Conservation (phyloP, 2,113 vertebrate genomes). For the Globicephala melas region DNA sequence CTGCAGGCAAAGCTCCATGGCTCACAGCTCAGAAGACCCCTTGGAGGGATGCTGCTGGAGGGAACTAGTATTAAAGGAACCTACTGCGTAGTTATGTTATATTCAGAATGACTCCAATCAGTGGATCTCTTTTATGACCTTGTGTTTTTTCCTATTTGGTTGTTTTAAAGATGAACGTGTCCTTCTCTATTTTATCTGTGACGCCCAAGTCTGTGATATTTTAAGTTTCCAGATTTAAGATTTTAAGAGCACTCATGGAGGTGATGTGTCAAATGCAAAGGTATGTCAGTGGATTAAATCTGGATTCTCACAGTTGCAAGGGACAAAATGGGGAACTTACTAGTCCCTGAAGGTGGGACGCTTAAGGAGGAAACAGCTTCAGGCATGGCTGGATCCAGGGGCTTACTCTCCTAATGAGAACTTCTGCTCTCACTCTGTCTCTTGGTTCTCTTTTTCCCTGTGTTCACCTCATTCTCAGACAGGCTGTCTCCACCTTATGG, state of each 20-base stretch:
- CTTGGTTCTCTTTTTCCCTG: neutral
- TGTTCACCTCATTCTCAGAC: neutral
- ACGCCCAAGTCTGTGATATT: neutral
- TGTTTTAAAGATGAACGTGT: neutral
- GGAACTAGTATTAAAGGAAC: rapidly evolving
- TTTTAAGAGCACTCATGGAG: neutral
- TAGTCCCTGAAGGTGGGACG: neutral
- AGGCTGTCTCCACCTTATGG: neutral
- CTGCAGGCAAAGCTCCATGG: constrained; percentile 17
- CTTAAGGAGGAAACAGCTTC: neutral
- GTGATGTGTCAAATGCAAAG: neutral
- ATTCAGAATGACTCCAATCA: rapidly evolving
- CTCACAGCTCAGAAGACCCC: constrained; percentile 42
- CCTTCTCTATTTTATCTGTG: neutral
- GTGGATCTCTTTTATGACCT: neutral
- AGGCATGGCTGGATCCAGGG: constrained; percentile 7
- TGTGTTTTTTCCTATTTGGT: neutral
- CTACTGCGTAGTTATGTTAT: neutral
- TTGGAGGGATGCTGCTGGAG: neutral
- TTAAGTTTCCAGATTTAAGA: neutral
- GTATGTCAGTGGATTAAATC: neutral
- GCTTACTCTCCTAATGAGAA: rapidly evolving
- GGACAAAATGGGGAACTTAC: neutral
- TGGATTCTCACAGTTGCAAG: neutral
- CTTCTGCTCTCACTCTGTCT: neutral